Evolutionary conservation across 2,113 vertebrate genomes (phyloP).

Genomic region (Nematolebias whitei): DNA sequence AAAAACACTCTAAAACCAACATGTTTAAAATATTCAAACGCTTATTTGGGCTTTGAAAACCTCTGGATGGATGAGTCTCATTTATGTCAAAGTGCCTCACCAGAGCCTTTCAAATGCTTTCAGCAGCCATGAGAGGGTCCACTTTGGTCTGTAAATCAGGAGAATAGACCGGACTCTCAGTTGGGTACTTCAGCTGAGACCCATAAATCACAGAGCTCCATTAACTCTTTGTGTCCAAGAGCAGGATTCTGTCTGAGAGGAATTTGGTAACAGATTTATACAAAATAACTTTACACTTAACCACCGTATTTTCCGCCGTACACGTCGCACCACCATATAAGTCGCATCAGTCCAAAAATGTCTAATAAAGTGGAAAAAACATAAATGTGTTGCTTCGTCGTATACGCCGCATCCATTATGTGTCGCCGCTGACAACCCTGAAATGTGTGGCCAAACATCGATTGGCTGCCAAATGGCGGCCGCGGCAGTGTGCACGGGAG

Average conservation of each 20-base stretch:
- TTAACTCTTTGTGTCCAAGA: slow-evolving; percentile 77
- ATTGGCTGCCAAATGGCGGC: too few relatives aligned
- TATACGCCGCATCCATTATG: too few relatives aligned
- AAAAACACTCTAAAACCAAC: too few relatives aligned
- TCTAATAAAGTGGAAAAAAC: too few relatives aligned
- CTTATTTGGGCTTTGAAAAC: slow-evolving; percentile 53
- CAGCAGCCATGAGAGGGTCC: slow-evolving; percentile 76
- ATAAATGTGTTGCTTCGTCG: too few relatives aligned
- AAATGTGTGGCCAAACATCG: too few relatives aligned
- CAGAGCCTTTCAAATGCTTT: slow-evolving; percentile 77
- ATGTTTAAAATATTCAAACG: slow-evolving; percentile 28
- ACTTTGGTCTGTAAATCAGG: slow-evolving; percentile 80
- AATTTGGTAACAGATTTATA: slow-evolving; percentile 72
- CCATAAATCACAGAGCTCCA: slow-evolving; percentile 79
- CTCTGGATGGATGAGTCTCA: slow-evolving; percentile 68
- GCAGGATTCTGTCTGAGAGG: slow-evolving; percentile 70
- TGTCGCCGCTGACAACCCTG: too few relatives aligned
- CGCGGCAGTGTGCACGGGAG: too few relatives aligned
- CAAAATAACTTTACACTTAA: slow-evolving; percentile 25
- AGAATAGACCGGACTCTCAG: slow-evolving; percentile 76
- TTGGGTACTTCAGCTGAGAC: slow-evolving; percentile 70
- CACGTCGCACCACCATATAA: too few relatives aligned
- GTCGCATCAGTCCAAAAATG: too few relatives aligned
- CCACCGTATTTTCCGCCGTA: too few relatives aligned
- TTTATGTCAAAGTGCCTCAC: slow-evolving; percentile 68